Percentiles rank a stretch among this genome's conserved stretches.
Evolutionary conservation across 2,888 invertebrate species (phyloP).

Genomic region (Pandemis cinnamomeana): DNA sequence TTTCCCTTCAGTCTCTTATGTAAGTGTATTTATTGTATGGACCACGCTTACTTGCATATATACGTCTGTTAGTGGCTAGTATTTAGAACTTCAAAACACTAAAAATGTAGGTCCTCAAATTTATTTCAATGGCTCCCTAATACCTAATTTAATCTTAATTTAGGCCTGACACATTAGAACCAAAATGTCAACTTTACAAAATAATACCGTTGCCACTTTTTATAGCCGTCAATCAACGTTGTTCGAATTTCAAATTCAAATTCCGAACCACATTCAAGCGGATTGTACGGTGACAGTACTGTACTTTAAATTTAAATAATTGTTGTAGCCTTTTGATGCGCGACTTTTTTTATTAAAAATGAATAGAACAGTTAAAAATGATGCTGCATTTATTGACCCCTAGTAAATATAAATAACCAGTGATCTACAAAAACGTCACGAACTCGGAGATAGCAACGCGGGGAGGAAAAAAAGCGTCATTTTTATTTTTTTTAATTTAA

Average conservation of each 20-base stretch:
- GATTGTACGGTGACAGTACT: constrained; percentile 12
- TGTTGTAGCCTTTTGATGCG: not conserved
- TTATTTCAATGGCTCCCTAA: too few species aligned
- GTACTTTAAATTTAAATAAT: constrained; percentile 20
- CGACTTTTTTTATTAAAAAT: not conserved
- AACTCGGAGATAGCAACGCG: constrained; percentile 45
- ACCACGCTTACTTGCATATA: too few species aligned
- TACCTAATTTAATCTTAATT: too few species aligned
- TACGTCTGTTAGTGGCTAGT: too few species aligned
- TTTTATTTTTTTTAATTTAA: constrained; percentile 77
- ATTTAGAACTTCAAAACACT: too few species aligned
- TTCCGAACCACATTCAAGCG: constrained; percentile 1
- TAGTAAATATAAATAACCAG: constrained; percentile 11
- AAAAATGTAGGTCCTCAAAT: too few species aligned
- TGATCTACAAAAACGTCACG: constrained; percentile 44
- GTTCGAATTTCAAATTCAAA: constrained; percentile 8
- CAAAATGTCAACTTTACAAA: not conserved
- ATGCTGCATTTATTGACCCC: constrained; percentile 14
- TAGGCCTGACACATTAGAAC: not conserved
- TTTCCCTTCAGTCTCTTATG: too few species aligned
- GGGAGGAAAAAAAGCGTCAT: constrained; percentile 65
- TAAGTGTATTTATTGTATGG: too few species aligned
- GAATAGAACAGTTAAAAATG: not conserved
- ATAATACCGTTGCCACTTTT: not conserved
- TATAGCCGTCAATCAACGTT: not conserved